These are phyloP conservation scores for Sphaerophoria taeniata DNA, from an alignment of 2,888 invertebrate species.

Conservation along the genomic window DNA sequence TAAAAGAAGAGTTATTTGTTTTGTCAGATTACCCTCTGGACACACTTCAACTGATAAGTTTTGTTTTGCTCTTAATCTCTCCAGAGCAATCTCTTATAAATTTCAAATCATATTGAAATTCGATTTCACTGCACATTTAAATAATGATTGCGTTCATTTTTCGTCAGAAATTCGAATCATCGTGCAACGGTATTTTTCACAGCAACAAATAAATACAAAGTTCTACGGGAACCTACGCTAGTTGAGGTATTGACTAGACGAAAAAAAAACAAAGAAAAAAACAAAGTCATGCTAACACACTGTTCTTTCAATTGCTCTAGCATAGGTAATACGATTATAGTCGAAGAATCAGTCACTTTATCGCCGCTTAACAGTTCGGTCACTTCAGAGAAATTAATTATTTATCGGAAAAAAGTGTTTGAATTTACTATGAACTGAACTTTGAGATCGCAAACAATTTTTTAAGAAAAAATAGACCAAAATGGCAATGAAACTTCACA, in stretches of 20 bases:
- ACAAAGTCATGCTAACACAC: conserved; percentile 4
- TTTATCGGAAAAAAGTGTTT: background rate
- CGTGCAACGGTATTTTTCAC: too few relatives aligned
- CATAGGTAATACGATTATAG: background rate
- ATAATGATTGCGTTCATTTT: too few relatives aligned
- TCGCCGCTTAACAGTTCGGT: conserved; percentile 11
- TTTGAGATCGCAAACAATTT: background rate
- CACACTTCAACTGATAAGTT: too few relatives aligned
- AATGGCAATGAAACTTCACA: background rate
- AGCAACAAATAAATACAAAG: too few relatives aligned
- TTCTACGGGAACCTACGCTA: too few relatives aligned
- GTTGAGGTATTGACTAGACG: background rate
- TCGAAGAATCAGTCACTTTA: background rate
- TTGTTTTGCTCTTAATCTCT: too few relatives aligned
- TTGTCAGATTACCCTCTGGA: too few relatives aligned
- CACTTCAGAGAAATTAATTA: background rate
- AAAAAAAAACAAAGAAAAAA: conserved; percentile 7
- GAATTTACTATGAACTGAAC: background rate
- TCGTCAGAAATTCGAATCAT: too few relatives aligned
- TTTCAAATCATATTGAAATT: too few relatives aligned
- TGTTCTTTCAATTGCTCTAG: background rate
- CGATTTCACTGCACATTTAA: too few relatives aligned
- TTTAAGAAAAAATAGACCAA: background rate
- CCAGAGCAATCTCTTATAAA: too few relatives aligned
- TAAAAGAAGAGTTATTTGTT: too few relatives aligned